Base-by-base conservation (phyloP, 2,888 invertebrate genomes). In the Oxyscelio sp. region DNA sequence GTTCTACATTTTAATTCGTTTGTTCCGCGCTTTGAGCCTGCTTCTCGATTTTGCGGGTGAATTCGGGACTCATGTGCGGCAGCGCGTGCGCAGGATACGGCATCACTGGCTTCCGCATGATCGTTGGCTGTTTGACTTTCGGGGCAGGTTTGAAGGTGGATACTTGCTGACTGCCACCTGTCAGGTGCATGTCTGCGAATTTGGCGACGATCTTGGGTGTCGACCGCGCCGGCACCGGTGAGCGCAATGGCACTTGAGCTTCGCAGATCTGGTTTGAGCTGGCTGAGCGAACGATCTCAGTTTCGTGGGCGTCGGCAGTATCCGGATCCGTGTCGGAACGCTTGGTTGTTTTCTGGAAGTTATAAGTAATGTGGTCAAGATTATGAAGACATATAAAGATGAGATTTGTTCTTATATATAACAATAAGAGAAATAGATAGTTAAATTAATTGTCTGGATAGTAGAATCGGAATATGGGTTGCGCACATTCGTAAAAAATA, bases 111-210 rank as follows among this genome's bases (percentile, higher is more conserved):
- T 96, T 97, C 88, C 96, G 96, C 94, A 97, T 96, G 89, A 98
- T 96, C 89, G 97, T 96, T 15, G 98, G 98, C 94, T 98, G 80
- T 48, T 81, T 98, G 65, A 96, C 96, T 93, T 97, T 97, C 80
- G 97, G 95, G 91, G 97, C 43, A 3, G 97, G 97, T 93, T 97
- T 97, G 83, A 96, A 95, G 83, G 95, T 87, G 81, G 93, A 92
- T 79, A 92, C 92, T 86, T 88, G 87, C 82, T 92, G 88, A 79
- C 94, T 94, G 85, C 96, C 96, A 52, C 96, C 96, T 24, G 96
- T 96, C 24, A 96, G 94, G 89, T 96, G 95, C 87, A 96, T 95
- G 90, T 96, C 96, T 19, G 96, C 96, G 93, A 96, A 96, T 93
- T 96, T 95, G 84, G 96, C 95, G 21, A 95, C 96, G 87, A 96